phyloP scores from a whole-genome alignment of 2,113 vertebrate genomes.

The Nestor notabilis region DNA sequence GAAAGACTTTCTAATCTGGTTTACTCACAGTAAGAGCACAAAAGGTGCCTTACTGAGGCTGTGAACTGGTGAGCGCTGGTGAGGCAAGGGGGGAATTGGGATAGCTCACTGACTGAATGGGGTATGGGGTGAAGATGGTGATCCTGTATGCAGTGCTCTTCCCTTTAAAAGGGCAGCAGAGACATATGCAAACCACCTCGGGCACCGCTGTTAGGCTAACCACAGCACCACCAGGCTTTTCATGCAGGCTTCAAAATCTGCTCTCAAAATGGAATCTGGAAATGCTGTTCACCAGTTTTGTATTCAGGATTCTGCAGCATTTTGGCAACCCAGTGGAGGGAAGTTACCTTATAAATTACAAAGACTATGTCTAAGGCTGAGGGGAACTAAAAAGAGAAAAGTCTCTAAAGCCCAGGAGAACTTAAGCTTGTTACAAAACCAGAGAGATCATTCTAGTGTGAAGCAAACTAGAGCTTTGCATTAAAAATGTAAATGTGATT shows the following conservation, averaged over 20 bases:
- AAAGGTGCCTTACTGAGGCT: not conserved
- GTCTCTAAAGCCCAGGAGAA: slow-evolving; percentile 9
- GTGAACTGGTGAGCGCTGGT: not conserved
- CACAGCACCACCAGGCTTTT: not conserved
- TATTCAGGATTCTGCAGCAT: not conserved
- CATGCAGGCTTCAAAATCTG: not conserved
- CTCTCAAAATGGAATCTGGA: not conserved
- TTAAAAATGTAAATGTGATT: slow-evolving; percentile 62
- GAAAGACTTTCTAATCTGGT: not conserved
- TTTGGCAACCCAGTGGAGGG: not conserved
- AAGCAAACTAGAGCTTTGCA: slow-evolving; percentile 40
- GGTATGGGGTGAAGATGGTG: not conserved
- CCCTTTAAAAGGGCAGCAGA: not conserved
- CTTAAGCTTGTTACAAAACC: slow-evolving; percentile 24
- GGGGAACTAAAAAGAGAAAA: not conserved
- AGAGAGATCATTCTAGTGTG: not conserved
- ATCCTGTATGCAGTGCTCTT: not conserved
- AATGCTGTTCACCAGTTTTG: not conserved
- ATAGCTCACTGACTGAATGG: not conserved
- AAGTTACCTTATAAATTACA: not conserved
- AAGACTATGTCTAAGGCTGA: not conserved
- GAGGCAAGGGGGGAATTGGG: not conserved
- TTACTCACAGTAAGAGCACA: not conserved
- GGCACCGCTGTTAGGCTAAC: not conserved
- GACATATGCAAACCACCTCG: not conserved